These are phyloP conservation scores for Polydrusus cervinus DNA, from an alignment of 2,888 invertebrate genomes.

Conservation along the genomic window DNA sequence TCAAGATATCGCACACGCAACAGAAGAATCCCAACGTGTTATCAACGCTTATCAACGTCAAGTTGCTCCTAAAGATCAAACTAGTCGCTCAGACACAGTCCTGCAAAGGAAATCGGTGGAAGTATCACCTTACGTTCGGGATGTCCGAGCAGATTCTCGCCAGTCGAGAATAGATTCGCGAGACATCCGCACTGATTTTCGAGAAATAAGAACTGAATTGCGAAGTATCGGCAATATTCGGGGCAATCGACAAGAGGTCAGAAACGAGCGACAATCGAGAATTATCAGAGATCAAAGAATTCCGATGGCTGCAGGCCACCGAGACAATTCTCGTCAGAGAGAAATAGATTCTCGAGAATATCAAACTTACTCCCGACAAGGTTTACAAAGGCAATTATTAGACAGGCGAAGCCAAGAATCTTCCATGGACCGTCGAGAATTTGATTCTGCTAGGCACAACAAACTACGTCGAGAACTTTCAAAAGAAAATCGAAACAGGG, in stretches of 20 bases:
- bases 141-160: slow-evolving; percentile 53
- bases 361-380: slow-evolving; percentile 32
- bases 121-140: slow-evolving; percentile 35
- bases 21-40: slow-evolving; percentile 2
- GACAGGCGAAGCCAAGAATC: not conserved
- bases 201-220: slow-evolving; percentile 54
- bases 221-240: not conserved
- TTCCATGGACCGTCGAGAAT: not conserved
- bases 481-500: not conserved
- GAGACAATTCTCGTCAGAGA: not conserved
- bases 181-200: slow-evolving; percentile 53
- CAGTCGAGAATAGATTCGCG: slow-evolving; percentile 53
- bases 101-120: slow-evolving; percentile 15
- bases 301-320: not conserved
- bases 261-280: not conserved
- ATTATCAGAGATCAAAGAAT: not conserved
- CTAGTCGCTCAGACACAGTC: not conserved
- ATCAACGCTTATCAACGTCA: slow-evolving; percentile 7
- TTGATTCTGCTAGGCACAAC: not conserved
- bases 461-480: not conserved
- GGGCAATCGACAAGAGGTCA: not conserved
- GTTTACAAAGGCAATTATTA: slow-evolving; percentile 17
- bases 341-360: not conserved
- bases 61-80: not conserved
- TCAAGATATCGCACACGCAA: slow-evolving; percentile 18